Evolutionary conservation across 1,140 invertebrate species (phyloP), one percentile per base, ranked within the genome.

Genomic region (Drosophila novamexicana): DNA sequence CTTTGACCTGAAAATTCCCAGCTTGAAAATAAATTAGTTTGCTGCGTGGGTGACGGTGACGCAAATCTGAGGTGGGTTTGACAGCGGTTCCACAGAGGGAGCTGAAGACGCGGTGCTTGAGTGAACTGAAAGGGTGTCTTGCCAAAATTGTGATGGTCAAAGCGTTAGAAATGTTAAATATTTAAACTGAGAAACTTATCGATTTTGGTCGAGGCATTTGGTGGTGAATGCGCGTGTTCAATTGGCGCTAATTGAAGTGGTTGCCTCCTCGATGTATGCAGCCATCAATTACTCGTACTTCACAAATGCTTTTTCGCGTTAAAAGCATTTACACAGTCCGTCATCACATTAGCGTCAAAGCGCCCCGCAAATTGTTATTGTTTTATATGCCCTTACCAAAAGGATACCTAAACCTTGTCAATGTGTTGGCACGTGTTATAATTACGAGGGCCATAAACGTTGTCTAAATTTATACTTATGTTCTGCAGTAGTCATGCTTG

Each of bases 11-110:
- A 29, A 56, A 79, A 83, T 79, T 88, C 84, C 84, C 83, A 83
- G 80, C 72, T 89, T 61, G 83, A 64, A 88, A 88, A 88, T 88
- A 88, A 88, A 88, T 88, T 88, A 83, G 84, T 80, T 89, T 88
- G 79, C 80, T 70, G 78, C 84, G 84, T 89, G 84, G 67, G 65
- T 59, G 83, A 44, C 12, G 64, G 63, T 22, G 71, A 88, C 83
- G 72, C 76, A 88, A 88, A 89, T 88, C 83, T 89, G 83, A 88
- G 79, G 79, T 88, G 84, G 83, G 83, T 88, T 61, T 88, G 84
- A 88, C 83, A 88, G 83, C 79, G 65, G 67, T 63, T 37, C 45
- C 61, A 37, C 18, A 36, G 53, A 29, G 18, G 3, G 18, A n/a
- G 37, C 3, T 9, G 6, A n/a, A 29, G 45, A 2, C 36, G 18